Conservation (phyloP, 2,113 vertebrate genomes). For the Nymphicus hollandicus region DNA sequence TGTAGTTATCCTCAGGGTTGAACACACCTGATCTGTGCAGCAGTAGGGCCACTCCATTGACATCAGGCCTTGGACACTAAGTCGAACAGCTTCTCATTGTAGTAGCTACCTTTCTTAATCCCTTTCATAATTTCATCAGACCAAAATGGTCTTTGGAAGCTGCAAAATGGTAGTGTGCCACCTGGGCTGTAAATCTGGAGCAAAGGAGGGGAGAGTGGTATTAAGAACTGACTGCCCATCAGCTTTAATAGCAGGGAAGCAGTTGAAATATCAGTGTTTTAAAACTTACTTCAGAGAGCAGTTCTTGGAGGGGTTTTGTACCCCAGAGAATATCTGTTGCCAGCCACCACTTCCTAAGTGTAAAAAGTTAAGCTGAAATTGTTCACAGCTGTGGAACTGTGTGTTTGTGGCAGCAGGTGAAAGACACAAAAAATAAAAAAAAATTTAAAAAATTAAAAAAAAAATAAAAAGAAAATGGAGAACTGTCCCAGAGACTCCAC, state of each 20-base stretch:
- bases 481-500: not conserved
- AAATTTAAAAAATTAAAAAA: not conserved
- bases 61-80: not conserved
- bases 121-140: not conserved
- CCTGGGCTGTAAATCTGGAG: not conserved
- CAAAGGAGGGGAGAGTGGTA: not conserved
- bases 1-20: not conserved
- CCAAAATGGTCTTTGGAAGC: not conserved
- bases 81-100: fast-evolving
- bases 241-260: not conserved
- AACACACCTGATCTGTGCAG: not conserved
- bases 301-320: not conserved
- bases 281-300: not conserved
- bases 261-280: not conserved
- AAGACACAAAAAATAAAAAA: not conserved
- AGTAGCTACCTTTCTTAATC: not conserved
- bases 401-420: not conserved
- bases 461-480: not conserved
- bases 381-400: not conserved
- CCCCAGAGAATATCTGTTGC: not conserved
- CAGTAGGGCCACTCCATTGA: not conserved
- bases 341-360: not conserved
- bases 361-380: not conserved
- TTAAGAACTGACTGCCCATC: not conserved
- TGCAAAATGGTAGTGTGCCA: not conserved